Base-by-base conservation (phyloP, 2,797 vertebrate genomes). In the Acanthis flammea region DNA sequence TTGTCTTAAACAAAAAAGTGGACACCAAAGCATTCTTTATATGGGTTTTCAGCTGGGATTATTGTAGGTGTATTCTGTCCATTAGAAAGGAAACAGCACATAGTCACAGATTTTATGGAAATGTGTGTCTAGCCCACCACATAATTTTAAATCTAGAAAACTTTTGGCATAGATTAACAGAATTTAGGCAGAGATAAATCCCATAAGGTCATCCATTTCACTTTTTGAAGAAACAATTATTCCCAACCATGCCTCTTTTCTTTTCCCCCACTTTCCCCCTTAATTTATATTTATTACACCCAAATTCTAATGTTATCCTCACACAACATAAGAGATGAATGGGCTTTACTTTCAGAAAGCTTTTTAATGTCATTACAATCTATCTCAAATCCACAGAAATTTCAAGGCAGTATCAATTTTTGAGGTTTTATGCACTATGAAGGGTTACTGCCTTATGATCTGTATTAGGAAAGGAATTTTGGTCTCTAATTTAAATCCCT, bases 41-140 rank as follows among this genome's bases (percentile, higher is more conserved):
- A 33, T 10, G 23, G 16, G 27, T 76, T 75, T 80, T 33, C 19
- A 77, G 55, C 44, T 73, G 41, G 39, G 27, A 9, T 72, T 81
- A 58, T 27, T 41, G 37, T 41, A 30, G 37, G 13, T 30, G 19
- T 30, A 48, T 75, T 83, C 80, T 74, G 53, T 37, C 63, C 86
- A 76, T 79, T 84, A 73, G 33, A 91, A 93, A 90, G 50, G 57
- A 88, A 91, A 73, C 22, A 42, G 76, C 28, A 65, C 14, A 67
- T 0, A 62, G 57, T 28, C 76, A 88, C 27, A 51, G 63, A 80
- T 72, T 91, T 83, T 55, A 94, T 66, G 63, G 47, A 80, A 76
- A 92, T 39, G 10, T 24, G 9, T 48, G 58, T 31, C 42, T 80
- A 85, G 22, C 28, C 41, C 54, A 67, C n/a, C 23, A 54, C 11